Evolutionary conservation across 2,888 invertebrate species (phyloP).

Genomic region (Mystacides longicornis): DNA sequence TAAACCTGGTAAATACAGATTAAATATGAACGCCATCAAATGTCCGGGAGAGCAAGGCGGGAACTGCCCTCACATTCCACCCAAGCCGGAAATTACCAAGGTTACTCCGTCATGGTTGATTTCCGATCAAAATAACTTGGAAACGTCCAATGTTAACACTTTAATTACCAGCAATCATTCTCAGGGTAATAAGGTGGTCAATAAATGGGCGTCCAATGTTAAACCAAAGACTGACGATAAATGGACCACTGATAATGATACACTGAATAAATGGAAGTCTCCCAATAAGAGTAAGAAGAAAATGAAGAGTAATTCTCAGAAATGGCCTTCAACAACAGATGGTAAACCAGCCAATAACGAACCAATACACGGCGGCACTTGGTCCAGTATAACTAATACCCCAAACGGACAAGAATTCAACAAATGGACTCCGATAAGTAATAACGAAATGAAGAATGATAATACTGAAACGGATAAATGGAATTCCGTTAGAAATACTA

Average conservation of each 20-base stretch:
- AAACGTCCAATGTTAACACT: background rate
- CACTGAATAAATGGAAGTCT: background rate
- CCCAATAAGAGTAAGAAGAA: background rate
- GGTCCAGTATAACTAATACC: background rate
- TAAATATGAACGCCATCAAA: conserved; percentile 23
- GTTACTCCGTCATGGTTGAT: conserved; percentile 11
- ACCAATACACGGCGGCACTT: background rate
- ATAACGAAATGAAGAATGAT: background rate
- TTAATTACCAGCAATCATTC: background rate
- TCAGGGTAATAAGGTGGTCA: background rate
- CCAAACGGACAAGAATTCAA: background rate
- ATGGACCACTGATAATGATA: background rate
- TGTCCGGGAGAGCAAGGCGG: conserved; percentile 19
- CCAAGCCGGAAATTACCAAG: background rate
- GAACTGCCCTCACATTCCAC: conserved; percentile 14
- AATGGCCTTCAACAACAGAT: background rate
- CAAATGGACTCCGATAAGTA: background rate
- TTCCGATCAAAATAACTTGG: background rate
- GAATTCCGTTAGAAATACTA: background rate
- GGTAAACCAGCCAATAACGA: background rate
- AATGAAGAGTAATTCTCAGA: background rate
- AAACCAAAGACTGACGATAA: background rate
- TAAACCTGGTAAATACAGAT: conserved; percentile 20
- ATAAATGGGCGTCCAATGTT: background rate
- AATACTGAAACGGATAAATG: background rate